Conservation (phyloP, 2,888 invertebrate genomes). For the Trachelus iudaicus region DNA sequence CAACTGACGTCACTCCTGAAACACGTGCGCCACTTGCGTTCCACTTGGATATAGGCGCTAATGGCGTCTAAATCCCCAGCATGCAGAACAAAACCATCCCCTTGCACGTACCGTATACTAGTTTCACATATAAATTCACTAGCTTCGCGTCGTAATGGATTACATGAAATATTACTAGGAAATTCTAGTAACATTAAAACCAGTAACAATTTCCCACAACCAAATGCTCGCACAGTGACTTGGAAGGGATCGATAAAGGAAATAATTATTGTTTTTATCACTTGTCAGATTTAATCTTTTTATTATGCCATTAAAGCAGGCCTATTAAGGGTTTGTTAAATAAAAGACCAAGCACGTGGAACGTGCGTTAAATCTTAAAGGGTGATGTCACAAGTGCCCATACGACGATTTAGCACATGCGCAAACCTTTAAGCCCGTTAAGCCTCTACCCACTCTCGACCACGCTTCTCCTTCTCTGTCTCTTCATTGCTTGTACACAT, state of each 20-base stretch:
- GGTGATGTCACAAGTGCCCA: not conserved
- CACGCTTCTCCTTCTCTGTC: not conserved
- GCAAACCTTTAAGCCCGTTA: not conserved
- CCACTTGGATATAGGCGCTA: constrained; percentile 30
- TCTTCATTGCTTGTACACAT: not conserved
- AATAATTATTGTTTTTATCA: not conserved
- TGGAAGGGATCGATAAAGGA: not conserved
- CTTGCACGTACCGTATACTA: not conserved
- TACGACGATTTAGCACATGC: not conserved
- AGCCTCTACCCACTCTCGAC: not conserved
- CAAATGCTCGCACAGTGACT: not conserved
- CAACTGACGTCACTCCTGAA: constrained; percentile 36
- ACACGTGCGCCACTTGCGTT: constrained; percentile 39
- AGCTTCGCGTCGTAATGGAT: not conserved
- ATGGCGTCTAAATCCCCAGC: constrained; percentile 8
- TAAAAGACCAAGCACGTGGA: not conserved
- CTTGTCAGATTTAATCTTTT: not conserved
- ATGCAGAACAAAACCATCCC: not conserved
- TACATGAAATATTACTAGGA: not conserved
- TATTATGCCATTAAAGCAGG: not conserved
- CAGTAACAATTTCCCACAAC: not conserved
- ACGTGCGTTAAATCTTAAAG: not conserved
- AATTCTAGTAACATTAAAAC: not conserved
- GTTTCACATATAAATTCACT: not conserved
- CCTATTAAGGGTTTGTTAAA: not conserved